Evolutionary conservation across 2,888 invertebrate species (phyloP).

Genomic region (Microdon myrmicae): DNA sequence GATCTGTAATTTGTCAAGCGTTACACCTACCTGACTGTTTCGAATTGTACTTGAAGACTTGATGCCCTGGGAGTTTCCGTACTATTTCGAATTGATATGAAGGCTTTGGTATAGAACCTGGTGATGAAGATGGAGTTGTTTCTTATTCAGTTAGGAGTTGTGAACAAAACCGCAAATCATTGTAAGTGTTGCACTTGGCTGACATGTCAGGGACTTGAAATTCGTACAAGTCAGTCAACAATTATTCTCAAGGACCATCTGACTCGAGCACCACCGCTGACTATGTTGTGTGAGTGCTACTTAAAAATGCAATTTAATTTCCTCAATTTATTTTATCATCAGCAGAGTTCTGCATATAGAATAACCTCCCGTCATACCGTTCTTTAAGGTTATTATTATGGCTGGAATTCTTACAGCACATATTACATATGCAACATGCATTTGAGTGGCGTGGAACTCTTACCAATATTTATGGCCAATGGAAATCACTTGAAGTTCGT

Average conservation of each 20-base stretch:
- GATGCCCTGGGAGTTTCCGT: too few species aligned
- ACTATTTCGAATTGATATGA: too few species aligned
- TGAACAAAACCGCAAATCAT: too few species aligned
- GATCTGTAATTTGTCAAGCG: too few species aligned
- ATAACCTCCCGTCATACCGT: conserved; percentile 2
- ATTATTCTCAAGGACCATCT: conserved; percentile 47
- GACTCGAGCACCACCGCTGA: conserved; percentile 45
- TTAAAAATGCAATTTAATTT: conserved; percentile 53
- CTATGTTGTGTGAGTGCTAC: conserved; percentile 49
- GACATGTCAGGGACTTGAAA: background rate
- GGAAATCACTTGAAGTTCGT: conserved; percentile 52
- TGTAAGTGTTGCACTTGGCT: background rate
- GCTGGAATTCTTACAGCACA: conserved; percentile 21
- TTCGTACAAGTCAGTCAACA: too few species aligned
- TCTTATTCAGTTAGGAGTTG: too few species aligned
- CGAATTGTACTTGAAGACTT: too few species aligned
- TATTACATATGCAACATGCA: conserved; percentile 50
- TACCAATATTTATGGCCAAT: conserved; percentile 52
- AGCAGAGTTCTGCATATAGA: conserved; percentile 32
- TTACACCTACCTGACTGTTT: too few species aligned
- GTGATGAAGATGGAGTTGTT: too few species aligned
- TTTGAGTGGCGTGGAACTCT: conserved; percentile 50
- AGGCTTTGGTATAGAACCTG: too few species aligned
- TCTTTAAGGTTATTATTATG: conserved; percentile 37
- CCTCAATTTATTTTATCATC: conserved; percentile 52